phyloP scores from a whole-genome alignment of 53 echinoderm and acorn worm genomes.

The Crossaster papposus region DNA sequence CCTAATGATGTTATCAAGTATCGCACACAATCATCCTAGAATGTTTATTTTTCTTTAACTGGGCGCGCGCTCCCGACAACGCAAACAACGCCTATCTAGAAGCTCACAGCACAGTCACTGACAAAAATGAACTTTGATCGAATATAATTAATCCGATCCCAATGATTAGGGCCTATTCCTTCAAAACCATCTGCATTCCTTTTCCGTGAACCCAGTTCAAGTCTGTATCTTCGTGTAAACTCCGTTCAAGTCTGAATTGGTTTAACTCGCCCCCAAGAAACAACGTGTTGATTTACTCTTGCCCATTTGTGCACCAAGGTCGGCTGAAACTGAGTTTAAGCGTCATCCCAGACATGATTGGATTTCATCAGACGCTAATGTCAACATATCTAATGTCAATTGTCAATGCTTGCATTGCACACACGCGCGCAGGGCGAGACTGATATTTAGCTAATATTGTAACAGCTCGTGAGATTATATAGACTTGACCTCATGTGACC shows the following conservation, averaged over 20 bases:
- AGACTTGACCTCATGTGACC: conserved; percentile 1
- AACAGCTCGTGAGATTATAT: background rate
- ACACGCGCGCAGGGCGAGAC: background rate
- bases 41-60: background rate
- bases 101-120: background rate
- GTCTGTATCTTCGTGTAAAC: background rate
- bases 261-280: background rate
- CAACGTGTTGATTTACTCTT: background rate
- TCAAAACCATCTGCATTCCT: background rate
- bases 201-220: background rate
- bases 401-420: conserved; percentile 1
- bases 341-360: background rate
- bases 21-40: background rate
- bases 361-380: background rate
- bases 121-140: conserved; percentile 8
- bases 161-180: background rate
- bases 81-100: background rate
- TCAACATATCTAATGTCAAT: background rate
- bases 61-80: background rate
- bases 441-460: background rate
- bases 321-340: background rate
- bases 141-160: background rate
- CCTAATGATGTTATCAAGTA: background rate
- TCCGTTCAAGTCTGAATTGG: background rate
- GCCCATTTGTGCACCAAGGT: background rate